Conservation (phyloP, 2,797 vertebrate genomes). For the Distichodus sexfasciatus region DNA sequence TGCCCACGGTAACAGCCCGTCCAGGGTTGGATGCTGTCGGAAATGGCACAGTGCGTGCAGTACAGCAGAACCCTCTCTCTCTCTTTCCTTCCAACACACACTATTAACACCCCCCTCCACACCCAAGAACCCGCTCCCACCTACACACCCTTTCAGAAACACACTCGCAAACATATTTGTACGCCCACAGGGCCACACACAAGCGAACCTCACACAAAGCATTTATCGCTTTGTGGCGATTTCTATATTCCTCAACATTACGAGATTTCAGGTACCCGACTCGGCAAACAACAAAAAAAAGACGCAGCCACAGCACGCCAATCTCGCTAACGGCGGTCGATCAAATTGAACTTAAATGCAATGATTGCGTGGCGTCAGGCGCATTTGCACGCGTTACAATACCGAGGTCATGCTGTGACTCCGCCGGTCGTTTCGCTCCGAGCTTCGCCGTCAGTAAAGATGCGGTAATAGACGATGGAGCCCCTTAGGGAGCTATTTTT, state of each 20-base stretch:
- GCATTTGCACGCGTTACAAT: not conserved
- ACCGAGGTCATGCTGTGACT: constrained; percentile 2
- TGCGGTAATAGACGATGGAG: not conserved
- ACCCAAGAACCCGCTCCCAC: not conserved
- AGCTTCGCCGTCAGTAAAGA: not conserved
- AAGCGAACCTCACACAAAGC: not conserved
- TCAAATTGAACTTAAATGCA: not conserved
- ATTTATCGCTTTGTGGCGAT: not conserved
- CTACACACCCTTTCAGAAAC: not conserved
- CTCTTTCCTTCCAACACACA: not conserved
- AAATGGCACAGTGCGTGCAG: constrained; percentile 13
- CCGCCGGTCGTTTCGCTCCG: not conserved
- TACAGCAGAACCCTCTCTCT: constrained; percentile 2
- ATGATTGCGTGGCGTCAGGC: not conserved
- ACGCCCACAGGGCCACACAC: constrained; percentile 7
- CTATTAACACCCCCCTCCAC: constrained; percentile 13
- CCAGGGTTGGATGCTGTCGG: not conserved
- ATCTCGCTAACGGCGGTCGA: not conserved
- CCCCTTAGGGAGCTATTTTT: not conserved
- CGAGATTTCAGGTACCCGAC: not conserved
- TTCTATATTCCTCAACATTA: not conserved
- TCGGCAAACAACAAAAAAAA: too few relatives aligned
- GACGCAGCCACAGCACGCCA: too few relatives aligned
- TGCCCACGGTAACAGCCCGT: constrained; percentile 40
- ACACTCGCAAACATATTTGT: not conserved